Percentiles rank a stretch among this genome's conserved stretches.
Evolutionary conservation across 2,797 vertebrate genomes (phyloP).

Genomic region (Crypturellus tataupa): DNA sequence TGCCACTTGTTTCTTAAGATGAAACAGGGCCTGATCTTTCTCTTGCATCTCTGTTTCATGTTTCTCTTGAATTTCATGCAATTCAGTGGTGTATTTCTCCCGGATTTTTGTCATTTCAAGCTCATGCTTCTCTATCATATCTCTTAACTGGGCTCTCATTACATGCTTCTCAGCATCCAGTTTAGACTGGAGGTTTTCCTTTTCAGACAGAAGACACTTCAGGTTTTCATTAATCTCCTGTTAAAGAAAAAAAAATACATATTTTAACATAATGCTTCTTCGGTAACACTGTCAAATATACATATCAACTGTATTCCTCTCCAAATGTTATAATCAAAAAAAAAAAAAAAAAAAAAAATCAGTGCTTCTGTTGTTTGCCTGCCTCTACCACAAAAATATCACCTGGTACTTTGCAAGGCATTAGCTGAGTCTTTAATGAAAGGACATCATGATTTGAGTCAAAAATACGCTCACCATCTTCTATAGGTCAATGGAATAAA

Average conservation of each 20-base stretch:
- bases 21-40: constrained; percentile 78
- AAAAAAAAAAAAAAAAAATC: too few species aligned
- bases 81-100: constrained; percentile 72
- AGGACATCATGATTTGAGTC: background rate
- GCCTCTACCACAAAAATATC: background rate
- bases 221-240: constrained; percentile 87
- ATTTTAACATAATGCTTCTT: background rate
- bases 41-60: constrained; percentile 83
- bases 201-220: constrained; percentile 84
- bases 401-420: background rate
- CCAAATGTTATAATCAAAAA: background rate
- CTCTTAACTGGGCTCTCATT: constrained; percentile 90
- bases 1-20: constrained; percentile 81
- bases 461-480: background rate
- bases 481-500: background rate
- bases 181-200: constrained; percentile 89
- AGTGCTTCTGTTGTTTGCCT: background rate
- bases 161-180: constrained; percentile 93
- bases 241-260: background rate
- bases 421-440: background rate
- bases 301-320: fast-evolving
- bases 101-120: constrained; percentile 80
- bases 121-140: constrained; percentile 92
- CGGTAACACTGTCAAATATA: background rate
- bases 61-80: constrained; percentile 75